A percentile compares a stretch with the other conserved stretches of the same genome.
These are phyloP conservation scores for Platynereis dumerilii DNA, from an alignment of 2,888 invertebrate species.

Conservation along the genomic window DNA sequence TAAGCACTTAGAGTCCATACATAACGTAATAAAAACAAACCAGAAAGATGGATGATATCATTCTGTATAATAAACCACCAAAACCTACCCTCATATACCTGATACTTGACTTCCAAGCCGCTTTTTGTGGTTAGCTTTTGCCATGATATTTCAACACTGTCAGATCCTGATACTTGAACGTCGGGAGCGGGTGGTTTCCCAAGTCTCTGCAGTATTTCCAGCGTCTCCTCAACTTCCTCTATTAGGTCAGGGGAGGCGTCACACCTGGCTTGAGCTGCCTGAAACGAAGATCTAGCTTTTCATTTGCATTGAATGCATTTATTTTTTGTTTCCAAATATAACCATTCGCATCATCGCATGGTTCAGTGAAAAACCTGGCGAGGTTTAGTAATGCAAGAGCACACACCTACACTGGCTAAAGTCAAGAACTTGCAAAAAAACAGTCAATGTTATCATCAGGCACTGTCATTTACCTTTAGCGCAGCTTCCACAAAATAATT, in stretches of 20 bases:
- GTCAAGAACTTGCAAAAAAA: too few relatives aligned
- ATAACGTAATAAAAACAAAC: too few relatives aligned
- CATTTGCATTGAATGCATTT: not conserved
- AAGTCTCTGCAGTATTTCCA: constrained; percentile 57
- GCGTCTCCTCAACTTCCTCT: constrained; percentile 54
- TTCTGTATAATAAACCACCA: too few relatives aligned
- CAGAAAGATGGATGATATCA: too few relatives aligned
- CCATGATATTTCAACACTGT: constrained; percentile 45
- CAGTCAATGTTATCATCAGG: too few relatives aligned
- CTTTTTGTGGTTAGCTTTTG: constrained; percentile 50
- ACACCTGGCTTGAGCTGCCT: constrained; percentile 42
- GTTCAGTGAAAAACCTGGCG: too few relatives aligned
- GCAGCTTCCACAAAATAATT: constrained; percentile 43
- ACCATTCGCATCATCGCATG: not conserved
- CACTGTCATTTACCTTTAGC: constrained; percentile 47
- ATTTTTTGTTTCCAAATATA: not conserved
- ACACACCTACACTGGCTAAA: too few relatives aligned
- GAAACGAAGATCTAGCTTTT: constrained; percentile 23
- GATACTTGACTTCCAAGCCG: constrained; percentile 54
- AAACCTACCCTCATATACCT: constrained; percentile 48
- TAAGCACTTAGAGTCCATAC: too few relatives aligned
- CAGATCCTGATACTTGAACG: constrained; percentile 43
- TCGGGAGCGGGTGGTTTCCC: constrained; percentile 50
- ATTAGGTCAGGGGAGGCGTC: constrained; percentile 52
- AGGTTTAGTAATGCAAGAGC: too few relatives aligned